A percentile compares a stretch with the other conserved stretches of the same genome.
These are phyloP conservation scores for Cygnus atratus DNA, from an alignment of 2,113 vertebrate genomes.

Conservation along the genomic window DNA sequence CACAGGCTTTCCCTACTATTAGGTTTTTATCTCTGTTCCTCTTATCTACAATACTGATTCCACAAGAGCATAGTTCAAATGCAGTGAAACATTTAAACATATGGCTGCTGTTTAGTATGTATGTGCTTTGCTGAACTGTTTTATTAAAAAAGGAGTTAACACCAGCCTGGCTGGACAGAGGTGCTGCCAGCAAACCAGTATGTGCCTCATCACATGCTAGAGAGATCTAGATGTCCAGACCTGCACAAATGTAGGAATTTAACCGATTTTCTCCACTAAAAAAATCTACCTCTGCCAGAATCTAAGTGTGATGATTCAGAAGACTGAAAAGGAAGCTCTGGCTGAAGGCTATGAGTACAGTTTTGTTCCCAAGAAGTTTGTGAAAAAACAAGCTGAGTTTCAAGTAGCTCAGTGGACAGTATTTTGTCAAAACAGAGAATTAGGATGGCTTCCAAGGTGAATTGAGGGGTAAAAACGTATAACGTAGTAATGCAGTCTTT, in stretches of 20 bases:
- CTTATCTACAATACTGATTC: neutral
- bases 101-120: constrained; percentile 10
- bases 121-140: neutral
- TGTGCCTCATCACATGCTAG: neutral
- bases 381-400: constrained; percentile 23
- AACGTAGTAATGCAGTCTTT: neutral
- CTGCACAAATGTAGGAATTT: neutral
- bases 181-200: neutral
- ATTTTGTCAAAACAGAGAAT: constrained; percentile 33
- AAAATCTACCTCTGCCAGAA: neutral
- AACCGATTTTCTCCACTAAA: neutral
- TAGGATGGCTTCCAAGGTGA: constrained; percentile 37
- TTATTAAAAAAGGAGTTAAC: neutral
- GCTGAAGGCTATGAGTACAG: neutral
- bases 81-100: neutral
- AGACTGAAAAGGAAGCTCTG: constrained; percentile 4
- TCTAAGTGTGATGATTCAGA: neutral
- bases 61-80: neutral
- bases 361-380: neutral
- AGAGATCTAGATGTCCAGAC: neutral
- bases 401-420: neutral
- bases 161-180: neutral
- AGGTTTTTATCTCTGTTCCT: neutral
- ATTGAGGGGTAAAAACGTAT: neutral
- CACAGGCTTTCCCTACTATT: neutral